Conservation (phyloP, 1,140 invertebrate species). For the Onthophagus taurus region DNA sequence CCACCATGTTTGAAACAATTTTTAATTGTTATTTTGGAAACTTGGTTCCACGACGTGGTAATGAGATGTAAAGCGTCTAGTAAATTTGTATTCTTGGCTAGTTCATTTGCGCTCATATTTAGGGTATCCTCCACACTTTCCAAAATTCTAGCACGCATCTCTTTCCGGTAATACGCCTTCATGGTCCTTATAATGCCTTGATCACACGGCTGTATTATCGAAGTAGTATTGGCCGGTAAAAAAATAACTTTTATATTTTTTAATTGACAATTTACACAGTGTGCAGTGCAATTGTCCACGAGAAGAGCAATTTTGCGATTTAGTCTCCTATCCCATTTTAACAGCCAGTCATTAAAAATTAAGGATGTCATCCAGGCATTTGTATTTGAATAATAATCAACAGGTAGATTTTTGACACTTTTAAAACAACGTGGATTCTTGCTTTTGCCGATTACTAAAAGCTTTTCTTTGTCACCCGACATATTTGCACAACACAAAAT, state of each 20-base stretch:
- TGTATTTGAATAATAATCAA: neutral
- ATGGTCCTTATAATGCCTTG: neutral
- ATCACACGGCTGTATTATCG: neutral
- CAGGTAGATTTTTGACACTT: neutral
- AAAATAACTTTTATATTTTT: no score
- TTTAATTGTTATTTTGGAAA: neutral
- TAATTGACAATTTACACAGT: neutral
- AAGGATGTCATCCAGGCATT: neutral
- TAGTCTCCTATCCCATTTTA: constrained; percentile 1
- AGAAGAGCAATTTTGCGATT: constrained; percentile 1
- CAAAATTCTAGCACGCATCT: neutral
- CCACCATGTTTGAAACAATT: constrained; percentile 2
- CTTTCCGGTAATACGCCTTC: neutral
- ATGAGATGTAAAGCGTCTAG: constrained; percentile 1
- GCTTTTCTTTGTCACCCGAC: constrained; percentile 5
- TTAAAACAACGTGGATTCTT: constrained; percentile 11
- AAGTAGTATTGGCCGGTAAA: no score
- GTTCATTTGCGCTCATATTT: constrained; percentile 1
- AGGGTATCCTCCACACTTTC: neutral
- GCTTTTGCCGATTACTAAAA: constrained; percentile 8
- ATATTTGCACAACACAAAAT: constrained; percentile 5
- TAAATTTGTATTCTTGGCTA: neutral
- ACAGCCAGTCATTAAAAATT: neutral
- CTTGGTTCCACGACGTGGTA: constrained; percentile 1
- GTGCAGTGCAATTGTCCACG: constrained; percentile 1